Evolutionary conservation across 2,797 vertebrate genomes (phyloP).

Genomic region (Pseudochirops corinnae): DNA sequence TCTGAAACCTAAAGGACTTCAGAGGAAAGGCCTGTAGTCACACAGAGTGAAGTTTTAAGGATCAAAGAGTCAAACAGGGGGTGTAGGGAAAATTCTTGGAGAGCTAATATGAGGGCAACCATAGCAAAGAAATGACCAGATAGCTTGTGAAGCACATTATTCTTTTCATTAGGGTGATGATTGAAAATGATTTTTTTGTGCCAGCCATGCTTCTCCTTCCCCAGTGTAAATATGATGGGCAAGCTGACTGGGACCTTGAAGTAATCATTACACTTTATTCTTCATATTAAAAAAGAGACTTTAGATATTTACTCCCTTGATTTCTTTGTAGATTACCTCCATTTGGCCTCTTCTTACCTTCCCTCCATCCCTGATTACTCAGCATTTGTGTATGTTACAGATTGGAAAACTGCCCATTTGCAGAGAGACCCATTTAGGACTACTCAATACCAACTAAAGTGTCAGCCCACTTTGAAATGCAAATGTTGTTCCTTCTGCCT

Average conservation of each 20-base stretch:
- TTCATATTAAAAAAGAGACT: conserved; percentile 71
- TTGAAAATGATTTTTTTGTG: neutral
- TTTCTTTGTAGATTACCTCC: conserved; percentile 56
- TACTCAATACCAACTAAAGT: conserved; percentile 27
- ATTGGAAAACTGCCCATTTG: conserved; percentile 6
- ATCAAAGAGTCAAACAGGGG: neutral
- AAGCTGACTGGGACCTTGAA: neutral
- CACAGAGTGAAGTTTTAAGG: neutral
- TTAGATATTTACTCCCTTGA: conserved; percentile 64
- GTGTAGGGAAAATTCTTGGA: neutral
- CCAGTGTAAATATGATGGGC: neutral
- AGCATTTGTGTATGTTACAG: conserved; percentile 14
- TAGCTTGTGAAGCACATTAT: neutral
- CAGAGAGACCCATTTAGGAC: conserved; percentile 20
- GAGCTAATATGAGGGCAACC: neutral
- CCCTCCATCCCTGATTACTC: neutral
- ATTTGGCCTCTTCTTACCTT: conserved; percentile 45
- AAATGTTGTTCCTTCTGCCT: neutral
- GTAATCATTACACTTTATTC: conserved; percentile 54
- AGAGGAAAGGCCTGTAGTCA: neutral
- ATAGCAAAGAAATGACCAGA: neutral
- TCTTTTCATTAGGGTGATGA: neutral
- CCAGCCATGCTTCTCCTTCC: neutral
- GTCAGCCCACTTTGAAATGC: neutral
- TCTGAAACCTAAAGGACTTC: neutral